Evolutionary conservation across 2,888 invertebrate genomes (phyloP), one percentile per base, ranked within the genome.

Genomic region (Arge pagana): DNA sequence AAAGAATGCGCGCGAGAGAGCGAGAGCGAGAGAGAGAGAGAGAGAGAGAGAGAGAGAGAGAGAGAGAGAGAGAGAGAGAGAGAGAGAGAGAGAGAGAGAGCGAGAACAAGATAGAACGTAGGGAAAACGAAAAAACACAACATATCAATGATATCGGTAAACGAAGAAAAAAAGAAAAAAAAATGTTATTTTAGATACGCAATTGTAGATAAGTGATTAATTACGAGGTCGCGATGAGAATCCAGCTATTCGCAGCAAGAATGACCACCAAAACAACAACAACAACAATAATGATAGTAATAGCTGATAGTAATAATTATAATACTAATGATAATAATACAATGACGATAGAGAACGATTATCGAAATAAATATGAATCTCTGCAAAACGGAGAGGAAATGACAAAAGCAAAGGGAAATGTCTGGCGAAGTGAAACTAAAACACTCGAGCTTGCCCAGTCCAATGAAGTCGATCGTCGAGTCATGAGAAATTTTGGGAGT

Each of bases 21-120:
- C 52, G 50, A 24, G 39, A 40, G 16, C 24, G 10, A 15, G 16
- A 26, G 7, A 26, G 16, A n/a, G n/a, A n/a, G n/a, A n/a, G n/a
- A 10, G 37, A 30, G 5, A 24, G 37, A 2, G 26, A 48, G n/a
- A 26, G 41, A 52, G 23, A 42, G n/a, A n/a, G n/a, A n/a, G n/a
- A n/a, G n/a, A n/a, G n/a, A n/a, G n/a, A 61, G 62, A 62, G 21
- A 41, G 50, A 59, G 55, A 59, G 57, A 57, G 49, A 57, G 57
- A 40, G 16, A 40, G 10, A 15, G 16, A 26, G 7, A 26, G 16
- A 43, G 50, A 52, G 26, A 55, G 48, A 41, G 52, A 50, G 33
- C 37, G 40, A 21, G 45, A 35, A 37, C 10, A 48, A 41, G n/a
- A 40, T 23, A 48, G 45, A 53, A 55, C 11, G 11, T 11, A n/a